A percentile compares a stretch with the other conserved stretches of the same genome.
These are phyloP conservation scores for Alentia gelatinosa DNA, from an alignment of 2,888 invertebrate genomes.

Conservation along the genomic window DNA sequence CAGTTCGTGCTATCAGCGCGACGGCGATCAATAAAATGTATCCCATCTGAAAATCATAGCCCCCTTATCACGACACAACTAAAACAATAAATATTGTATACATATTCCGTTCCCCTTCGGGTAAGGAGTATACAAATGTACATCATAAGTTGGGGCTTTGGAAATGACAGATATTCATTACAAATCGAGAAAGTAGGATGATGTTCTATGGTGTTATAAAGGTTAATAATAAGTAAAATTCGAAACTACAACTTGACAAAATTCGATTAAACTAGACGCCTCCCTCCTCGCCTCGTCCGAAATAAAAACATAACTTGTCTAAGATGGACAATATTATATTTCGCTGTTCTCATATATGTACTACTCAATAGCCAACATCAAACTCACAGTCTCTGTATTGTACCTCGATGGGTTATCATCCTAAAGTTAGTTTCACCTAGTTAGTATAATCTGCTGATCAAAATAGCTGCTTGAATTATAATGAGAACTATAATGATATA, in stretches of 20 bases:
- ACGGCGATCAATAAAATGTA: conserved; percentile 84
- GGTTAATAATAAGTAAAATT: too few relatives aligned
- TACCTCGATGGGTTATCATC: not conserved
- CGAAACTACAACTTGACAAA: too few relatives aligned
- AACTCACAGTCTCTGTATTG: too few relatives aligned
- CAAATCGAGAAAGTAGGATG: too few relatives aligned
- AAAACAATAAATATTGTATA: not conserved
- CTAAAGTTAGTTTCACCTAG: not conserved
- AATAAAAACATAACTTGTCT: too few relatives aligned
- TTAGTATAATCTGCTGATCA: not conserved
- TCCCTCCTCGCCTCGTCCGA: too few relatives aligned
- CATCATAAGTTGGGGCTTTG: not conserved
- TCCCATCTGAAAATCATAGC: conserved; percentile 69
- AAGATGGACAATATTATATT: too few relatives aligned
- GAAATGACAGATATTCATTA: not conserved
- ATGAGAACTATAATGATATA: not conserved
- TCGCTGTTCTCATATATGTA: too few relatives aligned
- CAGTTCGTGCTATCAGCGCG: conserved; percentile 91
- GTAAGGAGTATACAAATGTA: not conserved
- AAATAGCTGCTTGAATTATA: not conserved
- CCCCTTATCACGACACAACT: not conserved
- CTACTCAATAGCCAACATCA: too few relatives aligned
- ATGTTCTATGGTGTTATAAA: too few relatives aligned
- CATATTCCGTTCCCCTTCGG: not conserved
- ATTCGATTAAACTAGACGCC: too few relatives aligned